Evolutionary conservation across 2,797 vertebrate genomes (phyloP).

Genomic region (Synaphobranchus kaupii): DNA sequence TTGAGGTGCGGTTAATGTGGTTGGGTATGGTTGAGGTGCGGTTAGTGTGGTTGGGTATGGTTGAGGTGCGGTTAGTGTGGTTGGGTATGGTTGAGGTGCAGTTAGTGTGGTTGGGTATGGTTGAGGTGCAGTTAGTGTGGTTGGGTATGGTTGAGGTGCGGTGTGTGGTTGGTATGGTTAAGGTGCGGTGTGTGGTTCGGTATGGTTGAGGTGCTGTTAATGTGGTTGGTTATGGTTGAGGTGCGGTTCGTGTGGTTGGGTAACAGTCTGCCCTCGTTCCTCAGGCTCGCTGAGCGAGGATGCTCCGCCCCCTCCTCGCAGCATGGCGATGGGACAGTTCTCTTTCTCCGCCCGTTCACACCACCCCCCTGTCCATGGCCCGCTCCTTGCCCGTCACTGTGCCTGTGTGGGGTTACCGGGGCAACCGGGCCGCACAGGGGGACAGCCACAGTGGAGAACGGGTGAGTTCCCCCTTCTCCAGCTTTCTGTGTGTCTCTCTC

Average conservation of each 20-base stretch:
- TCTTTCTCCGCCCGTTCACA: slow-evolving; percentile 55
- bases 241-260: background rate
- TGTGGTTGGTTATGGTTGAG: background rate
- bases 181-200: background rate
- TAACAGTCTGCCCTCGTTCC: background rate
- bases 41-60: background rate
- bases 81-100: background rate
- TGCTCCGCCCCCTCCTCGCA: slow-evolving; percentile 69
- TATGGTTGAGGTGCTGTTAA: background rate
- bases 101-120: background rate
- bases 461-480: slow-evolving; percentile 51
- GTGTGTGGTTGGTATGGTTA: background rate
- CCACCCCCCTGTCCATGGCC: slow-evolving; percentile 78
- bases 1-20: background rate
- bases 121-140: background rate
- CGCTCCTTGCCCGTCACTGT: slow-evolving; percentile 88
- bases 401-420: slow-evolving; percentile 84
- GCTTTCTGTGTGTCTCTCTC: background rate
- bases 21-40: background rate
- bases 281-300: slow-evolving; percentile 85
- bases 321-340: slow-evolving; percentile 66
- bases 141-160: background rate
- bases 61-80: background rate
- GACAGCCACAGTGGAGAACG: slow-evolving; percentile 66
- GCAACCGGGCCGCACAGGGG: slow-evolving; percentile 53